Base-by-base conservation (phyloP, 1,140 invertebrate genomes). In the Pseudomyrmex dendroicus region DNA sequence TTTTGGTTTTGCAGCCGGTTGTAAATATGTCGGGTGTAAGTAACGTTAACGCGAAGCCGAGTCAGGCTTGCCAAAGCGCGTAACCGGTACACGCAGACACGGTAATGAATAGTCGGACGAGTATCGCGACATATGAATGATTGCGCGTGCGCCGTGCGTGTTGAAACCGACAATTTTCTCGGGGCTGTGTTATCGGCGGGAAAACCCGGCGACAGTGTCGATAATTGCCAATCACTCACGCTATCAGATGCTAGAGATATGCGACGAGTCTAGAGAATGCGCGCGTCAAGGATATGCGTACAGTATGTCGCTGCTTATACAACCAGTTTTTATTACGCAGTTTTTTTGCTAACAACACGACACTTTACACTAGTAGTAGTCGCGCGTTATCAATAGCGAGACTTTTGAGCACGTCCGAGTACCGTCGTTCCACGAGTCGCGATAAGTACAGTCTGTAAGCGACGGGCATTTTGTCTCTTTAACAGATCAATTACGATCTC, bases 161-260 rank as follows among this genome's bases (percentile, higher is more conserved):
- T 54, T 63, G 72, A 68, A 35, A 50, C 62, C 73, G 85, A 72
- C 74, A 68, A 82, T 88, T 87, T 88, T 88, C 82, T 82, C 56
- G 44, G 46, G 56, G 74, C 46, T 52, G 59, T 12, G 46, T 76
- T 73, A 72, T 73, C 77, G 67, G 74, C 20, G 54, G n/a, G 2
- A 0, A 2, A 1, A 25, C 56, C 22, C 54, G 63, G 61, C 66
- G 84, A 86, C 87, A 88, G 87, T 76, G 67, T 66, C 87, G 87
- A 88, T 88, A 86, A 88, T 89, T 88, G 87, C 78, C 86, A 86
- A 88, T 88, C 87, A 83, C 78, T 85, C 86, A 82, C 64, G 15
- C 52, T 73, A 87, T 87, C 86, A 59, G 56, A 48, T 63, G 74
- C 70, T 84, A 68, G 83, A 85, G 74, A 84, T 87, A 88, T 17